These are phyloP conservation scores for Cisticola juncidis DNA, from an alignment of 2,113 vertebrate species.

Conservation along the genomic window DNA sequence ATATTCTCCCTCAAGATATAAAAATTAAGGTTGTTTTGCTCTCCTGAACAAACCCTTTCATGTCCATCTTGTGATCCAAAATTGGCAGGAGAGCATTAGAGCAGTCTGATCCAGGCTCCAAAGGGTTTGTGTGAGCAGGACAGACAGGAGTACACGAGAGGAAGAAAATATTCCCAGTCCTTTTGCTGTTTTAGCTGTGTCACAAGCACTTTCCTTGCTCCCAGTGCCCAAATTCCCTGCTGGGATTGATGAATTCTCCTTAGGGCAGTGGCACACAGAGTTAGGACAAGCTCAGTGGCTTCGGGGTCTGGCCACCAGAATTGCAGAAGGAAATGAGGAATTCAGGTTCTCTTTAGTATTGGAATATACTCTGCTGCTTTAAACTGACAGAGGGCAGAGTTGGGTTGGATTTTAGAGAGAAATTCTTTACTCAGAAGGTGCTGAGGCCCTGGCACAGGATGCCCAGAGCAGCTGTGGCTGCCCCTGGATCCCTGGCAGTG, in stretches of 20 bases:
- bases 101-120: rapidly evolving
- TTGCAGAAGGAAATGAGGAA: not conserved
- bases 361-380: not conserved
- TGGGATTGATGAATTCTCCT: not conserved
- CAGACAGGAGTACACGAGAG: not conserved
- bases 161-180: not conserved
- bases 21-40: not conserved
- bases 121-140: not conserved
- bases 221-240: not conserved
- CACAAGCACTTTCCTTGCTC: not conserved
- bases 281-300: not conserved
- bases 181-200: not conserved
- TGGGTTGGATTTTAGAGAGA: not conserved
- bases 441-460: not conserved
- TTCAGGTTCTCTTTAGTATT: not conserved
- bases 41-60: not conserved
- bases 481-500: not conserved
- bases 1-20: not conserved
- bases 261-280: not conserved
- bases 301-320: not conserved
- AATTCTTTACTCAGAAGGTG: not conserved
- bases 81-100: not conserved
- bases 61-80: not conserved
- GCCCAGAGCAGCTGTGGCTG: not conserved
- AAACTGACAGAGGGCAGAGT: not conserved